Percentiles rank a stretch among this genome's conserved stretches.
Conservation (phyloP, 2,888 invertebrate species). For the Spilosoma lubricipeda region DNA sequence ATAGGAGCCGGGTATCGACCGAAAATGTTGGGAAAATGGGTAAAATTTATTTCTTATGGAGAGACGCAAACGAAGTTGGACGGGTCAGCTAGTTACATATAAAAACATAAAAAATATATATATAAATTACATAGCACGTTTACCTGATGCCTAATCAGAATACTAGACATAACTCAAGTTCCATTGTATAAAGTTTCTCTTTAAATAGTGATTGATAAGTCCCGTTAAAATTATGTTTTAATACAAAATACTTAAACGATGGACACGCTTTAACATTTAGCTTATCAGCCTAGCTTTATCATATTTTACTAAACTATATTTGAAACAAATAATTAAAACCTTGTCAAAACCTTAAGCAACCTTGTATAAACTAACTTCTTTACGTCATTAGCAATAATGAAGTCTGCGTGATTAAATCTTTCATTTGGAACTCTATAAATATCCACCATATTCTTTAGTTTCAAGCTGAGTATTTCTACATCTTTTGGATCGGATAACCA, state of each 20-base stretch:
- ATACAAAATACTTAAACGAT: not conserved
- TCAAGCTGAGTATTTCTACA: conserved; percentile 80
- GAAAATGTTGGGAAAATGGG: too few relatives aligned
- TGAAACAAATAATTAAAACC: not conserved
- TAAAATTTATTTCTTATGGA: too few relatives aligned
- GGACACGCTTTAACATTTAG: not conserved
- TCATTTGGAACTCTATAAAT: conserved; percentile 85
- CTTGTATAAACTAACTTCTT: conserved; percentile 61
- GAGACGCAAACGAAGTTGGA: too few relatives aligned
- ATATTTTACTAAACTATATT: not conserved
- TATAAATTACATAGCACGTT: not conserved
- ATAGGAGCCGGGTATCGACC: too few relatives aligned
- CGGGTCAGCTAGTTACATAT: too few relatives aligned
- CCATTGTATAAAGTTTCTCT: not conserved
- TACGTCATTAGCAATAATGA: conserved; percentile 69
- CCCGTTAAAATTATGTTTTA: not conserved
- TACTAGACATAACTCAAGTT: not conserved
- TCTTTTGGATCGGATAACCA: conserved; percentile 87
- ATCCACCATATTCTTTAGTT: conserved; percentile 84
- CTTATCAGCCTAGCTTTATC: too few relatives aligned
- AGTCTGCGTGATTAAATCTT: conserved; percentile 77
- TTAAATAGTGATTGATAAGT: not conserved
- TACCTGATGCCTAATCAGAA: not conserved
- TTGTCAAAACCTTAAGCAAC: conserved; percentile 42
- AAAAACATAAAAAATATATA: too few relatives aligned